Evolutionary conservation across 1,140 invertebrate genomes (phyloP).

Genomic region (Araneus ventricosus): DNA sequence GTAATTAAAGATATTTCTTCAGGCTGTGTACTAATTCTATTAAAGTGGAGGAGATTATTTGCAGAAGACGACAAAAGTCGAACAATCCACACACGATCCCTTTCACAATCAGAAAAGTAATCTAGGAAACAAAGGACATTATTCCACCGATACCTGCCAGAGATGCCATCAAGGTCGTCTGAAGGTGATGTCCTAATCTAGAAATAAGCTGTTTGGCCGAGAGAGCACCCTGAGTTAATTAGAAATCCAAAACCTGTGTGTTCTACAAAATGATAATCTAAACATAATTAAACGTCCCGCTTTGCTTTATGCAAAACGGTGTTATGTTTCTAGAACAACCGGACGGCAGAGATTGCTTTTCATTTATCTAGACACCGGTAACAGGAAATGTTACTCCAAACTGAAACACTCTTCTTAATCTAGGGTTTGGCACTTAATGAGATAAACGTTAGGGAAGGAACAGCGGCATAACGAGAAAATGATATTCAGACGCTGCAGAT

Average conservation of each 20-base stretch:
- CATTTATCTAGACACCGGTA: slow-evolving; percentile 54
- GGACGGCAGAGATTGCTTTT: slow-evolving; percentile 63
- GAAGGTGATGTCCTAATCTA: slow-evolving; percentile 40
- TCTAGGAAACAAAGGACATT: slow-evolving; percentile 29
- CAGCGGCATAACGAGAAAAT: slow-evolving; percentile 47
- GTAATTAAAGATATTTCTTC: too few relatives aligned
- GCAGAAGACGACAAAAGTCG: background rate
- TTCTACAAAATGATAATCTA: slow-evolving; percentile 62
- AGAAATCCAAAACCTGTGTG: slow-evolving; percentile 58
- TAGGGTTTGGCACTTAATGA: slow-evolving; percentile 28
- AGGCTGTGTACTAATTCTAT: background rate
- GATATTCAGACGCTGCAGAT: background rate
- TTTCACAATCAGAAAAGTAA: slow-evolving; percentile 19
- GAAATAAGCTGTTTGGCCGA: slow-evolving; percentile 58
- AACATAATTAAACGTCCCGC: slow-evolving; percentile 61
- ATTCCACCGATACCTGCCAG: slow-evolving; percentile 33
- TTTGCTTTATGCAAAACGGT: slow-evolving; percentile 54
- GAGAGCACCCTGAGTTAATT: slow-evolving; percentile 50
- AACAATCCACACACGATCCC: background rate
- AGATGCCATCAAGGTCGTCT: background rate
- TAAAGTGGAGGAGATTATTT: background rate
- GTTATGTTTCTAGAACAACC: background rate
- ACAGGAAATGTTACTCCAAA: slow-evolving; percentile 46
- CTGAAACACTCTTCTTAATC: slow-evolving; percentile 58
- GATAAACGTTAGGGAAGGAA: slow-evolving; percentile 10